Percentiles rank a stretch among this genome's conserved stretches.
phyloP scores from a whole-genome alignment of 2,113 vertebrate species.

The Laticauda laticaudata region DNA sequence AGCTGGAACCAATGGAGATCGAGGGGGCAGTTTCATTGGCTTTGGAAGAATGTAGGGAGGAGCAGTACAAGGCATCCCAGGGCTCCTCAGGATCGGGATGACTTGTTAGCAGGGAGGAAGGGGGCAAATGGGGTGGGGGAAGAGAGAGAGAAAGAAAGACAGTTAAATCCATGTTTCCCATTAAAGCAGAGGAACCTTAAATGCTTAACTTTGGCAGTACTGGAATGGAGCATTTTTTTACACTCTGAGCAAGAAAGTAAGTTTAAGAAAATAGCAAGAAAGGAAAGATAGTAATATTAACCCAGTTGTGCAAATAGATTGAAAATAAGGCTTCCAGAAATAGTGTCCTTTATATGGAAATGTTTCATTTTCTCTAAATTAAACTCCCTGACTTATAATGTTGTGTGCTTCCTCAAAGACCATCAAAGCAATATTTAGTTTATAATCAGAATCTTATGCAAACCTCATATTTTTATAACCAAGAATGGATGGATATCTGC shows the following conservation, averaged over 20 bases:
- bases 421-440: conserved; percentile 57
- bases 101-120: no score
- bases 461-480: conserved; percentile 43
- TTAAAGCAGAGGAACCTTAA: neutral
- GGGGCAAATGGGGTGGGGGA: neutral
- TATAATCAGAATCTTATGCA: conserved; percentile 43
- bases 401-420: conserved; percentile 29
- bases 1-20: no score
- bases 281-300: conserved; percentile 47
- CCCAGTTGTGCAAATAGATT: conserved; percentile 43
- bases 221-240: conserved; percentile 39
- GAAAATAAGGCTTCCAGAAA: conserved; percentile 57
- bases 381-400: conserved; percentile 44
- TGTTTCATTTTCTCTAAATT: conserved; percentile 49
- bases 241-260: conserved; percentile 53
- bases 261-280: conserved; percentile 54
- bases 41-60: no score
- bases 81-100: no score
- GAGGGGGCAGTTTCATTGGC: no score
- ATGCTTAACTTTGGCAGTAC: neutral
- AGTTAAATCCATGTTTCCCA: neutral
- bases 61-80: no score
- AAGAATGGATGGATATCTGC: conserved; percentile 56
- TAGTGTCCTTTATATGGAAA: conserved; percentile 51
- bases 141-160: neutral